These are phyloP conservation scores for Littorina saxatilis DNA, from an alignment of 1,140 invertebrate species.

Conservation along the genomic window DNA sequence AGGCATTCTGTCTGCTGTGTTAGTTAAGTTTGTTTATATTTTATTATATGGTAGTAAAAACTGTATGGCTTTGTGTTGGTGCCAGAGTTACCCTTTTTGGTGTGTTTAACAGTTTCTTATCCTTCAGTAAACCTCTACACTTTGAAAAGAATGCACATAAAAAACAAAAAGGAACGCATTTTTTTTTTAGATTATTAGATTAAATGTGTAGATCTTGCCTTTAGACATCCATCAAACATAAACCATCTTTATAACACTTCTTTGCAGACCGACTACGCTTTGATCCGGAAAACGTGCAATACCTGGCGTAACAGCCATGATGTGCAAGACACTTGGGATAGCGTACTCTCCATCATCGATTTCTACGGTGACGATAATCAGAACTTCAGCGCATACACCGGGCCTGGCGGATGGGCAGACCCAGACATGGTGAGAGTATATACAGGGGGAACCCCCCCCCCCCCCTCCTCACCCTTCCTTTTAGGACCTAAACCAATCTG, in stretches of 20 bases:
- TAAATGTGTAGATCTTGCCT: neutral
- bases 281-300: constrained; percentile 91
- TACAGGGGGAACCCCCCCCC: too few relatives aligned
- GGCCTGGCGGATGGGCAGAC: constrained; percentile 98
- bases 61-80: too few relatives aligned
- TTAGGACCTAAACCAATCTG: too few relatives aligned
- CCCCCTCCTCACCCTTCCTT: too few relatives aligned
- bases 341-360: constrained; percentile 93
- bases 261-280: constrained; percentile 23
- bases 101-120: too few relatives aligned
- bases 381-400: constrained; percentile 90
- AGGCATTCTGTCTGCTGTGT: too few relatives aligned
- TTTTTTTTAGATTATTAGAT: neutral
- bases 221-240: neutral
- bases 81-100: too few relatives aligned
- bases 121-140: too few relatives aligned
- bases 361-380: constrained; percentile 97
- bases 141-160: too few relatives aligned
- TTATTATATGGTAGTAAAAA: too few relatives aligned
- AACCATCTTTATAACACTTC: neutral
- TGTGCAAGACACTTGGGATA: constrained; percentile 95
- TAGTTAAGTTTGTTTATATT: too few relatives aligned
- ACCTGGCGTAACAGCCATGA: constrained; percentile 97
- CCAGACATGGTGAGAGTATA: constrained; percentile 90
- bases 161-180: neutral